A percentile compares a stretch with the other conserved stretches of the same genome.
These are phyloP conservation scores for Nasua narica DNA, from an alignment of 2,797 vertebrate species.

Conservation along the genomic window DNA sequence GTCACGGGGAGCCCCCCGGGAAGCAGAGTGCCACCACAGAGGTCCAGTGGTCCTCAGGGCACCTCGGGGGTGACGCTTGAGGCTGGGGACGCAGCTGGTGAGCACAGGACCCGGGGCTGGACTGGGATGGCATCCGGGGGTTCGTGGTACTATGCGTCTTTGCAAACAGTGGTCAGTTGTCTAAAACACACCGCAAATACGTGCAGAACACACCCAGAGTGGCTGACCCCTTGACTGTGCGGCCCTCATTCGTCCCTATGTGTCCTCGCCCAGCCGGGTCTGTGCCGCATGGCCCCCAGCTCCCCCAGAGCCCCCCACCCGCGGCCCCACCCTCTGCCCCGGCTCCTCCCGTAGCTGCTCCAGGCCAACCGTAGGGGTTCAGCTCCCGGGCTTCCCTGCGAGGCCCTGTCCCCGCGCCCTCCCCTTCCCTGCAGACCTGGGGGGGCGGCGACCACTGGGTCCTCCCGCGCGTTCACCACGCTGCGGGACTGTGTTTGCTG, in stretches of 20 bases:
- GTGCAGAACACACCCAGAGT: neutral
- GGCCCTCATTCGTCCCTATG: accelerated
- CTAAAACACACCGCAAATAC: neutral
- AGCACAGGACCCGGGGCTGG: neutral
- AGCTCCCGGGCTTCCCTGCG: accelerated
- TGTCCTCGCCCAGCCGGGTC: neutral
- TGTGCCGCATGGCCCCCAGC: neutral
- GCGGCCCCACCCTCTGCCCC: accelerated
- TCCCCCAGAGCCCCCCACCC: accelerated
- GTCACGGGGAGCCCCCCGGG: too few species aligned
- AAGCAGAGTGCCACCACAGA: neutral
- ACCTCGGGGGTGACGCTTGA: neutral
- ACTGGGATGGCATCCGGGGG: neutral
- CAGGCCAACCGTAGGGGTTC: neutral
- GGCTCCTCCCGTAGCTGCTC: accelerated
- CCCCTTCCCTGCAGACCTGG: accelerated
- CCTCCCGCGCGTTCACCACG: neutral
- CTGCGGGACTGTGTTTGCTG: neutral
- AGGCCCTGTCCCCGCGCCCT: neutral
- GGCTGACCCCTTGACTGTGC: accelerated
- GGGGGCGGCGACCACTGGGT: neutral
- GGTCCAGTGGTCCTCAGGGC: neutral
- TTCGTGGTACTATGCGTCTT: accelerated
- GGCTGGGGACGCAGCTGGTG: neutral
- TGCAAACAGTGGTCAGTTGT: accelerated